These are phyloP conservation scores for Ophiothrix spiculata DNA, from an alignment of 35 echinoderm and acorn worm species.

Conservation along the genomic window DNA sequence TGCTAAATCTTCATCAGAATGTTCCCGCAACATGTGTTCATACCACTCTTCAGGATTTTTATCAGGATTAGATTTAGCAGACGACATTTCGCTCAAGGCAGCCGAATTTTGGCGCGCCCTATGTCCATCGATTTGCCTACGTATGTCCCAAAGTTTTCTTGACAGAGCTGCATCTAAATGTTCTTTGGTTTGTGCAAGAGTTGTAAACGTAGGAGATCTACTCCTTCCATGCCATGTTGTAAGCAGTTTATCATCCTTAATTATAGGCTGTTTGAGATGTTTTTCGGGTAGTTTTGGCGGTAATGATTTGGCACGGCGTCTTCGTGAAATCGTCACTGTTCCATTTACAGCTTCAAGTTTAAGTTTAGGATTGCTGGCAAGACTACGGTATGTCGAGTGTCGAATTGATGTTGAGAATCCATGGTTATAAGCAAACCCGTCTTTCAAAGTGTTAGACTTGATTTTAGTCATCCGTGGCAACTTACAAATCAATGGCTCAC, in stretches of 20 bases:
- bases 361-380: conserved; percentile 20
- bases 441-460: background rate
- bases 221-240: conserved; percentile 1
- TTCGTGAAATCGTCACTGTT: conserved; percentile 9
- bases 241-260: background rate
- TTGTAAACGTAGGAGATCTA: conserved; percentile 21
- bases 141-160: conserved; percentile 30
- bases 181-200: conserved; percentile 17
- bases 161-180: conserved; percentile 12
- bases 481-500: background rate
- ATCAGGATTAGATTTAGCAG: background rate
- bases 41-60: conserved; percentile 16
- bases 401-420: background rate
- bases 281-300: conserved; percentile 11
- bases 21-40: conserved; percentile 27
- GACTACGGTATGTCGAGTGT: conserved; percentile 3
- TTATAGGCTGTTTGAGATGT: background rate
- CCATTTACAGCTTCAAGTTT: conserved; percentile 19
- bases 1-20: conserved; percentile 18
- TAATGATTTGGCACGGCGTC: conserved; percentile 1
- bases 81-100: conserved; percentile 12
- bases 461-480: background rate
- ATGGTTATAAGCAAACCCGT: background rate
- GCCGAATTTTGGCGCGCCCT: conserved; percentile 39
- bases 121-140: conserved; percentile 20